Percentiles rank a stretch among this genome's conserved stretches.
Evolutionary conservation across 2,888 invertebrate genomes (phyloP).

Genomic region (Ephialtes manifestator): DNA sequence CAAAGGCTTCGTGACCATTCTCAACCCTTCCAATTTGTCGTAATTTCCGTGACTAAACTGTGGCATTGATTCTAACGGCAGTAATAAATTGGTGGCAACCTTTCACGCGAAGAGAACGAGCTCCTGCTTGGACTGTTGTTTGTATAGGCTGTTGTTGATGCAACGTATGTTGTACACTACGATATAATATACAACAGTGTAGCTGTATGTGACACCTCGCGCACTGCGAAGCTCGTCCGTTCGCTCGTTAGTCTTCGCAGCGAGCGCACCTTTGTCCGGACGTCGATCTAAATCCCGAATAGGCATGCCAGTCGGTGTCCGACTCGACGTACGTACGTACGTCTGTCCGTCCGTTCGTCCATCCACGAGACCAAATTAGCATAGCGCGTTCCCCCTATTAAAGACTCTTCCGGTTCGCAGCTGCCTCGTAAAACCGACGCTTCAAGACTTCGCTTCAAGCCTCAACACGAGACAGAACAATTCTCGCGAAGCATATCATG

Average conservation of each 20-base stretch:
- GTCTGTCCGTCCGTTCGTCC: slow-evolving; percentile 58
- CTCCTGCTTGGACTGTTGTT: slow-evolving; percentile 23
- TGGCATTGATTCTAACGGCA: slow-evolving; percentile 38
- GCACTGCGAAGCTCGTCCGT: slow-evolving; percentile 52
- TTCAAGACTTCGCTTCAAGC: slow-evolving; percentile 12
- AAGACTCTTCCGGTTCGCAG: slow-evolving; percentile 65
- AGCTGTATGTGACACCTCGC: slow-evolving; percentile 26
- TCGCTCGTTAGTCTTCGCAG: slow-evolving; percentile 62
- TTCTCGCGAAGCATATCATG: slow-evolving; percentile 32
- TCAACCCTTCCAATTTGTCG: slow-evolving; percentile 23
- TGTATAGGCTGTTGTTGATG: slow-evolving; percentile 27
- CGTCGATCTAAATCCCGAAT: slow-evolving; percentile 78
- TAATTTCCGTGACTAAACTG: slow-evolving; percentile 32
- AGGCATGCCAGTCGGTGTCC: slow-evolving; percentile 79
- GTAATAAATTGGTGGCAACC: slow-evolving; percentile 43
- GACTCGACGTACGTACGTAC: slow-evolving; percentile 72
- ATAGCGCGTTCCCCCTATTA: slow-evolving; percentile 69
- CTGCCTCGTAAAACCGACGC: slow-evolving; percentile 65
- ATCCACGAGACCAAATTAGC: slow-evolving; percentile 66
- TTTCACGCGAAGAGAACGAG: slow-evolving; percentile 2
- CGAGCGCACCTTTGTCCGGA: slow-evolving; percentile 69
- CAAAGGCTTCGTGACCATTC: not conserved
- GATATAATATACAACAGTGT: not conserved
- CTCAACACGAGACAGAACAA: slow-evolving; percentile 6
- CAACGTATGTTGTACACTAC: slow-evolving; percentile 44